Evolutionary conservation across 2,888 invertebrate species (phyloP).

Genomic region (Epinotia brunnichana): DNA sequence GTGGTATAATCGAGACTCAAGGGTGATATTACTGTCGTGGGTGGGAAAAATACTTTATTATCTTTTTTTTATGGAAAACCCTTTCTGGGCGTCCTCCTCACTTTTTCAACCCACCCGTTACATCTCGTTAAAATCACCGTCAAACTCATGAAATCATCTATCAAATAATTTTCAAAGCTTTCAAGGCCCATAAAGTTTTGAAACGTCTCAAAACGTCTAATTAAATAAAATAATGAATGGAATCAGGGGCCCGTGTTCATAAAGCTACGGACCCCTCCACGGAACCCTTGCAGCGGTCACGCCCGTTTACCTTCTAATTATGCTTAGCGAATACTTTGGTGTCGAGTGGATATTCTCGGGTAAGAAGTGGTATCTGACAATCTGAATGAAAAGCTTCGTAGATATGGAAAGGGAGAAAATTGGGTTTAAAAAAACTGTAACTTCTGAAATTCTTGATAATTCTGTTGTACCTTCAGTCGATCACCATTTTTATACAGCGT

Average conservation of each 20-base stretch:
- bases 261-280: slow-evolving; percentile 56
- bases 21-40: not conserved
- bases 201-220: slow-evolving; percentile 41
- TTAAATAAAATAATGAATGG: slow-evolving; percentile 62
- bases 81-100: not conserved
- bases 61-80: not conserved
- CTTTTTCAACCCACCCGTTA: slow-evolving; percentile 18
- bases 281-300: slow-evolving; percentile 64
- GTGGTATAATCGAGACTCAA: not conserved
- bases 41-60: not conserved
- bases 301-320: slow-evolving; percentile 76
- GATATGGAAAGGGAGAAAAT: not conserved
- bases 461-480: no score
- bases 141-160: slow-evolving; percentile 40
- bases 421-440: no score
- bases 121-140: slow-evolving; percentile 33
- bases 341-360: slow-evolving; percentile 37
- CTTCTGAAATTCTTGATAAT: no score
- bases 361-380: slow-evolving; percentile 49
- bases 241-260: slow-evolving; percentile 47
- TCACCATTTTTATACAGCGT: no score
- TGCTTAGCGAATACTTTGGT: slow-evolving; percentile 63
- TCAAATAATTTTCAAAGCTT: slow-evolving; percentile 36
- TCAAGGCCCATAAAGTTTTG: slow-evolving; percentile 39
- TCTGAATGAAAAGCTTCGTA: not conserved